Conservation (phyloP, 2,113 vertebrate species). For the Labrus mixtus region DNA sequence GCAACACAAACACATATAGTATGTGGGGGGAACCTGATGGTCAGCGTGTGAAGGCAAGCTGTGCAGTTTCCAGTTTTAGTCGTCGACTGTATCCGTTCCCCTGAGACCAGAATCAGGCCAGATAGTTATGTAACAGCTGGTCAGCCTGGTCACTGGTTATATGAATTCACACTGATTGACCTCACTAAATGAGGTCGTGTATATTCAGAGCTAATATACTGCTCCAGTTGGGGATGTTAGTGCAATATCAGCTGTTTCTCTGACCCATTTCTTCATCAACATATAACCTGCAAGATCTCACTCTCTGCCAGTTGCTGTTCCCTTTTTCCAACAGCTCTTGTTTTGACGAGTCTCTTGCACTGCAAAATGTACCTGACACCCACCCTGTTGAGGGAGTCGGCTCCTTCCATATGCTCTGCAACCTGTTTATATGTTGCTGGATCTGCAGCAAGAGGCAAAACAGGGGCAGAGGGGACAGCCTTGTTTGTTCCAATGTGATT, state of each 20-base stretch:
- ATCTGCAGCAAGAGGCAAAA: slow-evolving; percentile 63
- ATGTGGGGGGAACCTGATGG: slow-evolving; percentile 10
- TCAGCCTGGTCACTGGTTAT: slow-evolving; percentile 65
- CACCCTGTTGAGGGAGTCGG: slow-evolving; percentile 66
- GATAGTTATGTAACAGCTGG: slow-evolving; percentile 79
- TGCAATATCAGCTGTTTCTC: slow-evolving; percentile 39
- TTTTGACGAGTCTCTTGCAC: slow-evolving; percentile 59
- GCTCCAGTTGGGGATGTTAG: slow-evolving; percentile 30
- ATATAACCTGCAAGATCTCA: slow-evolving; percentile 21
- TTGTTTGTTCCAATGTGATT: slow-evolving; percentile 53
- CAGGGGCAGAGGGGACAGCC: slow-evolving; percentile 49
- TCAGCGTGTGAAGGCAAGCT: slow-evolving; percentile 30
- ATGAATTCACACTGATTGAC: slow-evolving; percentile 69
- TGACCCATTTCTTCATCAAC: slow-evolving; percentile 1
- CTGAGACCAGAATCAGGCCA: slow-evolving; percentile 51
- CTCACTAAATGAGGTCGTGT: slow-evolving; percentile 39
- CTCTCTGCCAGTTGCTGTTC: slow-evolving; percentile 9
- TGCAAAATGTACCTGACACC: slow-evolving; percentile 70
- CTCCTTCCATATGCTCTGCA: slow-evolving; percentile 65
- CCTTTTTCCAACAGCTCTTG: slow-evolving; percentile 43
- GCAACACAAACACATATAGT: slow-evolving; percentile 10
- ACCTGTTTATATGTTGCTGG: slow-evolving; percentile 70
- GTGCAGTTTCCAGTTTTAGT: slow-evolving; percentile 27
- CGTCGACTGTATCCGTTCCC: slow-evolving; percentile 41
- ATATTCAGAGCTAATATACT: slow-evolving; percentile 13